phyloP scores from a whole-genome alignment of 2,797 vertebrate species.

The Buphagus erythrorhynchus region DNA sequence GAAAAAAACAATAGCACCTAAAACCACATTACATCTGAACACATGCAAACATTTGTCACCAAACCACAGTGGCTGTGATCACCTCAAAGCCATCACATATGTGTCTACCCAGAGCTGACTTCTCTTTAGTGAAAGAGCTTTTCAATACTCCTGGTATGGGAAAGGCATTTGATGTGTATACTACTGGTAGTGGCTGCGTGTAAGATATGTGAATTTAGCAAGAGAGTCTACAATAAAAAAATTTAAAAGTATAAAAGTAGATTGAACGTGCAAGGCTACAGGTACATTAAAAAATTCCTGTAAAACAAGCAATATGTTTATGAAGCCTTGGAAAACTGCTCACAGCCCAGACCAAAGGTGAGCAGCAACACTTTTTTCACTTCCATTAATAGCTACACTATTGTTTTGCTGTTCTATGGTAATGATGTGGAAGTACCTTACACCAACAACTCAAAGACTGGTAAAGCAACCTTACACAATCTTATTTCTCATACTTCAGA shows the following conservation, averaged over 20 bases:
- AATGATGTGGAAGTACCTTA: background rate
- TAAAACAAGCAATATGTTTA: background rate
- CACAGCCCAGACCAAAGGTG: background rate
- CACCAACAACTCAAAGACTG: background rate
- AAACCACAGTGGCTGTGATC: background rate
- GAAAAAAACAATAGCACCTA: background rate
- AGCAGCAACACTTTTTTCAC: background rate
- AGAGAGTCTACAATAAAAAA: background rate
- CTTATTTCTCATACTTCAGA: background rate
- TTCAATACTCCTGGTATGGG: background rate
- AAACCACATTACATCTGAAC: background rate
- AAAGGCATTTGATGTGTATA: background rate
- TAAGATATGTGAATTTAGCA: background rate
- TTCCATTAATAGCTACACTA: background rate
- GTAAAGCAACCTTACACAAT: background rate
- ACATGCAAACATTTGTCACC: background rate
- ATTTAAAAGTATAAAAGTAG: background rate
- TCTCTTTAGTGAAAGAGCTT: background rate
- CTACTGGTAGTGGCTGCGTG: background rate
- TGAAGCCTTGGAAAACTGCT: background rate
- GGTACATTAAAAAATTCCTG: background rate
- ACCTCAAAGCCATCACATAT: rapidly evolving
- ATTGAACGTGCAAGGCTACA: background rate
- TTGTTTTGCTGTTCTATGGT: background rate
- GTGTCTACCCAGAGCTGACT: background rate